A percentile compares a stretch with the other conserved stretches of the same genome.
Conservation (phyloP, 2,113 vertebrate genomes). For the Sylvilagus bachmani region DNA sequence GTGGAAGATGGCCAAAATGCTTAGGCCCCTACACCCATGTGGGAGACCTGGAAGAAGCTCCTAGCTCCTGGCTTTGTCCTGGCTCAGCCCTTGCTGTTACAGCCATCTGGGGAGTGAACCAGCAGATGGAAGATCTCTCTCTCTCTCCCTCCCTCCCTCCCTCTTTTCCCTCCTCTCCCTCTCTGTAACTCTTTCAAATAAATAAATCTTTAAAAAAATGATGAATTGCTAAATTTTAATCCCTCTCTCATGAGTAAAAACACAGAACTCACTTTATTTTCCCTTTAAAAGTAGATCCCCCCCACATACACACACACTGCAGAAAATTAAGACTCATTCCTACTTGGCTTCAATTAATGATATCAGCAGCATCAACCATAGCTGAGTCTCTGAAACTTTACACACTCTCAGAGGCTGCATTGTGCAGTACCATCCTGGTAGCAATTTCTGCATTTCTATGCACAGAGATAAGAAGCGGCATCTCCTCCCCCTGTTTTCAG, state of each 20-base stretch:
- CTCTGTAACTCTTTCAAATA: too few species aligned
- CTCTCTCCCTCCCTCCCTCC: too few species aligned
- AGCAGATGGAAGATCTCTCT: too few species aligned
- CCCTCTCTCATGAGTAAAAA: not conserved
- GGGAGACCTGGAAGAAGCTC: too few species aligned
- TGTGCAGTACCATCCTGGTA: not conserved
- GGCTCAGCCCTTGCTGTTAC: too few species aligned
- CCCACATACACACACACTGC: not conserved
- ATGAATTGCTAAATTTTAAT: constrained; percentile 46
- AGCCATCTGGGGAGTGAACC: too few species aligned
- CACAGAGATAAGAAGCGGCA: constrained; percentile 12
- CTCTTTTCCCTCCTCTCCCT: too few species aligned
- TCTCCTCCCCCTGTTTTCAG: not conserved
- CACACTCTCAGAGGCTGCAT: not conserved
- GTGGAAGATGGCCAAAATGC: too few species aligned
- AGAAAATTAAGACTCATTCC: constrained; percentile 48
- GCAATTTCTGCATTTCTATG: not conserved
- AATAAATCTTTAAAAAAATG: not conserved
- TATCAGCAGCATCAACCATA: not conserved
- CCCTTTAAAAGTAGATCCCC: not conserved
- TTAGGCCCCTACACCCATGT: too few species aligned
- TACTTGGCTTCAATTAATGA: constrained; percentile 18
- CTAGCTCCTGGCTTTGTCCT: too few species aligned
- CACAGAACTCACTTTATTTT: constrained; percentile 5
- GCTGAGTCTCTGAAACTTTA: constrained; percentile 1